Base-by-base conservation (phyloP, 2,113 vertebrate genomes). In the Chloroceryle aenea region DNA sequence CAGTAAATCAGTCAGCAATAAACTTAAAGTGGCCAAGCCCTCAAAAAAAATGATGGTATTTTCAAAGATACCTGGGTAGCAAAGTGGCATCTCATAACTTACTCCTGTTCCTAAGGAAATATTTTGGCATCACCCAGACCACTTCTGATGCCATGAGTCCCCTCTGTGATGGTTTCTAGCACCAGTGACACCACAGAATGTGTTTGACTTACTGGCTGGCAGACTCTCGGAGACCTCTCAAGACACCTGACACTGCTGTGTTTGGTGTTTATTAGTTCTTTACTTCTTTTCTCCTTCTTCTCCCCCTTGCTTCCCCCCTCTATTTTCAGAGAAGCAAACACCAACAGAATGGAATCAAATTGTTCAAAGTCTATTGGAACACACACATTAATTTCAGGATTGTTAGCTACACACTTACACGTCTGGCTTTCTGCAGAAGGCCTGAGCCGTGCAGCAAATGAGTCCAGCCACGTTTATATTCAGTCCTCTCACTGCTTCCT, bases 381-480 rank as follows among this genome's bases (percentile, higher is more conserved):
- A 53, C 18, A 53, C 18, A 71, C 2, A 29, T 80, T 97, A 89
- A 96, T 97, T 97, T 87, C 30, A 45, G 55, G 56, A 38, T 38
- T 93, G 72, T 77, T 85, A 34, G 30, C 82, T 42, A n/a, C 30
- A 34, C 6, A 19, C 30, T 72, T 81, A 64, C n/a, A 36, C 5
- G 45, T 30, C 34, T 64, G 45, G 11, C 15, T 89, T 83, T 88
- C 23, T 68, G 50, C 48, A 29, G 36, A 89, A 16, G 47, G 14
- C 21, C 89, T 76, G 61, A 59, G 12, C 19, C 85, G 8, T 53
- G 52, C 45, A 89, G n/a, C 6, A 34, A 85, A 42, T 29, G 12
- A 96, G 9, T 43, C 42, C 26, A 93, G 34, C 3, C 47, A 14
- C 9, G 21, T 48, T 36, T 62, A 56, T 22, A 19, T 52, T 71